Conservation (phyloP, 2,113 vertebrate species). For the Oreochromis tanganicae region DNA sequence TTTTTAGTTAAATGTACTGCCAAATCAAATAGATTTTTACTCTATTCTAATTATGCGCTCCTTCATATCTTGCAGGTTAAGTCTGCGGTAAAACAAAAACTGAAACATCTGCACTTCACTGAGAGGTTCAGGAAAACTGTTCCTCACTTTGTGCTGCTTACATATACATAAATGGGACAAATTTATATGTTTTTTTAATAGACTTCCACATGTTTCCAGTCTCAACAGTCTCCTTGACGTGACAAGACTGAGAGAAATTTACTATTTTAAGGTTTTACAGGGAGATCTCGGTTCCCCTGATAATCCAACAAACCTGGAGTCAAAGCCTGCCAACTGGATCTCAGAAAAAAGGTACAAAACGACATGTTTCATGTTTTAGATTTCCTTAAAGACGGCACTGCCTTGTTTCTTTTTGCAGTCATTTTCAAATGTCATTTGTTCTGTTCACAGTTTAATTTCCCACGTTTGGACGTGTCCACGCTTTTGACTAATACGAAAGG, state of each 20-base stretch:
- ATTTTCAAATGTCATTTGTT: not conserved
- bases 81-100: not conserved
- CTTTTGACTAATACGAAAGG: not conserved
- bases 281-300: not conserved
- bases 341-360: not conserved
- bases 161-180: not conserved
- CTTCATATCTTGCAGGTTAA: not conserved
- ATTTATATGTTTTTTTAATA: not conserved
- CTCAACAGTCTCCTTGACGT: not conserved
- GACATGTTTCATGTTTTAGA: not conserved
- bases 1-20: not conserved
- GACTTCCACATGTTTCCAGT: not conserved
- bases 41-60: not conserved
- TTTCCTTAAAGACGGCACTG: rapidly evolving
- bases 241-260: not conserved
- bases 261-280: not conserved
- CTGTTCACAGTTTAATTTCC: not conserved
- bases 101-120: slow-evolving; percentile 12
- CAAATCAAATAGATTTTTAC: not conserved
- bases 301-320: not conserved
- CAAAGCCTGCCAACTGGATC: not conserved
- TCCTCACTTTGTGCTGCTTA: not conserved
- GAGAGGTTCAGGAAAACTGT: not conserved
- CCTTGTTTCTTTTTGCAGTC: not conserved
- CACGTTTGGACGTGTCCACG: not conserved